Base-by-base conservation (phyloP, 1,140 invertebrate genomes). In the Micrasema minimum region DNA sequence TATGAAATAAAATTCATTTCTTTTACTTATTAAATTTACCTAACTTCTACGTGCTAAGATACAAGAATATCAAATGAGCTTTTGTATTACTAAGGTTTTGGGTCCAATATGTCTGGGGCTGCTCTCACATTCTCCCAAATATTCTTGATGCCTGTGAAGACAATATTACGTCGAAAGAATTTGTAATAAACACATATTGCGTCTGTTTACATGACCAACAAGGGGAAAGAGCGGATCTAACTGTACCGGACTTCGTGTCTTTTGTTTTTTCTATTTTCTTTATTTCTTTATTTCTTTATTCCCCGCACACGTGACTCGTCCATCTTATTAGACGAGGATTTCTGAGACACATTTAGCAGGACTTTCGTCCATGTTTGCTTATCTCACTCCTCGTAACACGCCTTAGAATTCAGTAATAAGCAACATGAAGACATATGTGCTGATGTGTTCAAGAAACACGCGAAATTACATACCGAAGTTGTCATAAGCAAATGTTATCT, bases 101-200 rank as follows among this genome's bases (percentile, higher is more conserved):
- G 43, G 43, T 46, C 43, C 43, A 46, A 46, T 46, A 46, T 46
- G 43, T 46, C 43, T 46, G 43, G 16, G 10, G 14, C 10, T 16
- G 43, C 16, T 14, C 11, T 1, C n/a, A 45, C 43, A 46, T 46
- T n/a, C 14, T 6, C 10, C 26, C n/a, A 35, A 20, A 37, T 55
- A 14, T n/a, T 37, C 51, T 1, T 55, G 26, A 64, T 57, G 37
- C 41, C 50, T 0, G 23, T 14, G 23, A 69, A 69, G 72, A 71
- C 69, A 69, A 64, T 53, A 31, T 16, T 22, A 22, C 43, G 64
- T 66, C 16, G 26, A 4, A 31, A 31, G 26, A 31, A 48, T 59
- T 55, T 57, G 64, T 57, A 72, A 72, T 72, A 72, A 72, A 72
- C 71, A 69, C 59, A 72, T 61, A 68, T 72, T 68, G 71, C 59